These are phyloP conservation scores for Apamea sordens DNA, from an alignment of 2,888 invertebrate species.

Conservation along the genomic window DNA sequence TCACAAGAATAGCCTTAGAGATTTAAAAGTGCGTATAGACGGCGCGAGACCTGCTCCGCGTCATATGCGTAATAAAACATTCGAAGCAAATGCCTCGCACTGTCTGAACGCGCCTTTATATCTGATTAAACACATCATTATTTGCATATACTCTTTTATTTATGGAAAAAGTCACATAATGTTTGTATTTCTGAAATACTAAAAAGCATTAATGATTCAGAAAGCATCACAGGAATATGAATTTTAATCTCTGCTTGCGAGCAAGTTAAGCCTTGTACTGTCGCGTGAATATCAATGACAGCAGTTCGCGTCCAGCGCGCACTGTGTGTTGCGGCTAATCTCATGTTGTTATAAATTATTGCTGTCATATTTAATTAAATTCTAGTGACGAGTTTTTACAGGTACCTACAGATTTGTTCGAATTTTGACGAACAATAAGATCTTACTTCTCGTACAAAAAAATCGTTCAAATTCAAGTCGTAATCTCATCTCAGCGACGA, in stretches of 20 bases:
- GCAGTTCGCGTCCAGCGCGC: neutral
- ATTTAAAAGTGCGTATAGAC: no score
- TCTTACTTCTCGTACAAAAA: no score
- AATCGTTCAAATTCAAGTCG: no score
- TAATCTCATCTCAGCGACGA: no score
- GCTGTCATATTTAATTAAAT: neutral
- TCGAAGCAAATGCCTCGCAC: neutral
- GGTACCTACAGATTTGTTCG: no score
- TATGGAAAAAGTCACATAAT: neutral
- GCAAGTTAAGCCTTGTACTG: conserved; percentile 24
- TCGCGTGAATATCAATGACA: conserved; percentile 34
- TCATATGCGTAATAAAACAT: neutral
- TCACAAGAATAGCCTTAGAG: no score
- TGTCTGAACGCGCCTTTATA: neutral
- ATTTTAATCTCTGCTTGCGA: conserved; percentile 40
- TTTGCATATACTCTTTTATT: neutral
- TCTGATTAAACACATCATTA: neutral
- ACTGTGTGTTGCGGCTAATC: neutral
- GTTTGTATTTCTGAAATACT: conserved; percentile 7
- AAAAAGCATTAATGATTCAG: conserved; percentile 18
- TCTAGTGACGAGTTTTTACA: no score
- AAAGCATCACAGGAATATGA: neutral
- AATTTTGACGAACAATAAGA: no score
- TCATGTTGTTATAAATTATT: neutral
- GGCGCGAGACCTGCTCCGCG: no score